Evolutionary conservation across 64 coral and sea anemone species (phyloP).

Genomic region (Pachyseris speciosa): DNA sequence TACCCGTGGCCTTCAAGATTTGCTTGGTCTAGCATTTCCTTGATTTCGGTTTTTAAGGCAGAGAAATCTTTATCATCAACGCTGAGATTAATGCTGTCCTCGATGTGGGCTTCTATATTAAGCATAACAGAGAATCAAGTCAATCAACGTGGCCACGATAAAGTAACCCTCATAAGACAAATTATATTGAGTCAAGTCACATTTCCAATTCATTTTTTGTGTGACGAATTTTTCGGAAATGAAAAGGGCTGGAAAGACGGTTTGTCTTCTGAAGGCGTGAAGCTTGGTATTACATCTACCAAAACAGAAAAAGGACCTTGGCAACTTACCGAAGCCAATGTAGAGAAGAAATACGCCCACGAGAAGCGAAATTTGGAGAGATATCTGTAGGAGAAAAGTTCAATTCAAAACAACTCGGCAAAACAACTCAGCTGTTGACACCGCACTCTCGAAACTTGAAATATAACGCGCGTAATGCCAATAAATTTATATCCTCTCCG

Average conservation of each 20-base stretch:
- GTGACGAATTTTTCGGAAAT: not conserved
- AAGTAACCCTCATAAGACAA: too few species aligned
- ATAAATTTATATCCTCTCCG: too few species aligned
- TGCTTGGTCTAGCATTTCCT: not conserved
- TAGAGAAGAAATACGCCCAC: not conserved
- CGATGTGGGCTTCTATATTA: not conserved
- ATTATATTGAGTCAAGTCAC: too few species aligned
- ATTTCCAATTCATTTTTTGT: not conserved
- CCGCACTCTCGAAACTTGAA: too few species aligned
- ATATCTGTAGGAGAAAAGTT: too few species aligned
- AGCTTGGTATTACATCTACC: too few species aligned
- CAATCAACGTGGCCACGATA: not conserved
- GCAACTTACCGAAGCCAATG: not conserved
- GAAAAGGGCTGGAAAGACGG: too few species aligned
- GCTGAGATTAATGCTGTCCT: not conserved
- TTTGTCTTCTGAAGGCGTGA: too few species aligned
- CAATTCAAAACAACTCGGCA: too few species aligned
- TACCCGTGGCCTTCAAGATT: not conserved
- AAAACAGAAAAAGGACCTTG: too few species aligned
- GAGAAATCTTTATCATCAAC: not conserved
- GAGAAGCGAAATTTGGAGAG: not conserved
- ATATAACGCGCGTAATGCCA: too few species aligned
- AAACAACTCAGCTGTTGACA: too few species aligned
- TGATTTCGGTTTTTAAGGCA: not conserved
- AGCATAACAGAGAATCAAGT: not conserved